Percentiles rank a stretch among this genome's conserved stretches.
phyloP scores from a whole-genome alignment of 2,888 invertebrate genomes.

The Aporophyla lueneburgensis region DNA sequence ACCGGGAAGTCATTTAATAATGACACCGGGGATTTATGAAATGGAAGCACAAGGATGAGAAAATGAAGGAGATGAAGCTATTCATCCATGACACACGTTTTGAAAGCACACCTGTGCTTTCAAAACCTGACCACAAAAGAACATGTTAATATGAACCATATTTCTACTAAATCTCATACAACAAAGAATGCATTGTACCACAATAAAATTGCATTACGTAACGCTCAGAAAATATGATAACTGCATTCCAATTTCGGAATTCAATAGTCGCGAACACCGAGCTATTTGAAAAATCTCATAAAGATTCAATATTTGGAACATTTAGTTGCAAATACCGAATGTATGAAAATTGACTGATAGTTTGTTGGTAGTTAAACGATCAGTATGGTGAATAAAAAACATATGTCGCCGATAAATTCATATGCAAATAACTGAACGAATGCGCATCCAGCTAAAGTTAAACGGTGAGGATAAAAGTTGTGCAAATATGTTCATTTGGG shows the following conservation, averaged over 20 bases:
- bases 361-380: conserved; percentile 75
- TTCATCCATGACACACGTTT: conserved; percentile 6
- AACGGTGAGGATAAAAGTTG: conserved; percentile 83
- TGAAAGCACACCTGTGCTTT: conserved; percentile 20
- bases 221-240: conserved; percentile 60
- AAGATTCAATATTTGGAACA: conserved; percentile 53
- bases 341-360: conserved; percentile 70
- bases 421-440: conserved; percentile 83
- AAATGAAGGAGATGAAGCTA: background rate
- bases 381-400: conserved; percentile 76
- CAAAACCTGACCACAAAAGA: conserved; percentile 24
- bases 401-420: conserved; percentile 83
- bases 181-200: conserved; percentile 55
- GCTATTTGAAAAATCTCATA: conserved; percentile 64
- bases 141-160: conserved; percentile 36
- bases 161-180: conserved; percentile 52
- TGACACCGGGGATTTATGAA: background rate
- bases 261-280: conserved; percentile 58
- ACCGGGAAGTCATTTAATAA: background rate
- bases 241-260: conserved; percentile 63
- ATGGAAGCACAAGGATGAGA: background rate
- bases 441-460: conserved; percentile 81
- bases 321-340: conserved; percentile 64
- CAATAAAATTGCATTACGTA: conserved; percentile 58
- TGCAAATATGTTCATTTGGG: conserved; percentile 84